Evolutionary conservation across 2,113 vertebrate species (phyloP).

Genomic region (Python bivittatus): DNA sequence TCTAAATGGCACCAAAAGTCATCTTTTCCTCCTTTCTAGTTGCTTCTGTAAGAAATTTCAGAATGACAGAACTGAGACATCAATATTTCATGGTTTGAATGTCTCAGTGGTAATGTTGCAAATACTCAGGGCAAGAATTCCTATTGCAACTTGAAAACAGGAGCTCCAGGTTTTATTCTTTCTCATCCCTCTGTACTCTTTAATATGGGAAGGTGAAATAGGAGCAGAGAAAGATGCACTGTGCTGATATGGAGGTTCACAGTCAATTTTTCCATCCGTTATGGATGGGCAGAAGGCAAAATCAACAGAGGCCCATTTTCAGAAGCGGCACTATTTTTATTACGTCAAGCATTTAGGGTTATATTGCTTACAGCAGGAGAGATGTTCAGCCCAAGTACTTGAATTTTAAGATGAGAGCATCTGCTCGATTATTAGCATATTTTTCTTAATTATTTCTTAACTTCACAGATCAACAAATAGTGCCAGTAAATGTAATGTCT

Average conservation of each 20-base stretch:
- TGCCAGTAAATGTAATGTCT: background rate
- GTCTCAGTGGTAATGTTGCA: constrained; percentile 50
- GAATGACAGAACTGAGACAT: constrained; percentile 24
- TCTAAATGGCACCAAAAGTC: background rate
- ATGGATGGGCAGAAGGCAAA: too few species aligned
- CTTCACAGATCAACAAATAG: background rate
- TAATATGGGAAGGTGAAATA: background rate
- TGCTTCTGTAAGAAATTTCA: constrained; percentile 45
- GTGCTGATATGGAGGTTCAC: background rate
- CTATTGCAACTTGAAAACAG: constrained; percentile 41
- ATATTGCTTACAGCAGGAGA: background rate
- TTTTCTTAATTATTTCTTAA: background rate
- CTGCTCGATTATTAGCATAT: background rate
- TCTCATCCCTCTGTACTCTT: background rate
- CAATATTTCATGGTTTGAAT: constrained; percentile 53
- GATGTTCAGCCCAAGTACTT: background rate
- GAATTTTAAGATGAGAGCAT: background rate
- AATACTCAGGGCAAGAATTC: constrained; percentile 49
- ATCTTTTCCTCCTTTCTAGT: background rate
- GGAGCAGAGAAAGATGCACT: background rate
- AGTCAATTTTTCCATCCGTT: background rate
- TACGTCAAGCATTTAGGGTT: background rate
- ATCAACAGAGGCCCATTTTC: background rate
- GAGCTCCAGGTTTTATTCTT: background rate
- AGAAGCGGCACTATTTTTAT: background rate